Conservation (phyloP, 2,113 vertebrate species). For the Anoura caudifer region DNA sequence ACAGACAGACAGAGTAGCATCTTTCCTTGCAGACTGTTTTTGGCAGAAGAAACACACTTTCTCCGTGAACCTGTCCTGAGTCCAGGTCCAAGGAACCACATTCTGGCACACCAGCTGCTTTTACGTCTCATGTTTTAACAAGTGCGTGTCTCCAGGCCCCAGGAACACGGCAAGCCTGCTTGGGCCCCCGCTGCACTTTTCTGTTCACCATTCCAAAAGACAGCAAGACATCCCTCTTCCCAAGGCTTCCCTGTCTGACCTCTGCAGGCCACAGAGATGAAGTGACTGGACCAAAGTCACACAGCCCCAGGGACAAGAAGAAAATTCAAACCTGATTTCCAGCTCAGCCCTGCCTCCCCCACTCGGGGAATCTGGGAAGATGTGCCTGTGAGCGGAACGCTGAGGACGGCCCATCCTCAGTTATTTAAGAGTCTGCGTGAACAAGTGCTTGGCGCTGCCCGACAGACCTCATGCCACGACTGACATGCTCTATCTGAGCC, state of each 20-base stretch:
- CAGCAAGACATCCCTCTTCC: neutral
- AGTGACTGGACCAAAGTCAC: neutral
- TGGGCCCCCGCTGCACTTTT: neutral
- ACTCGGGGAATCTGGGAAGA: neutral
- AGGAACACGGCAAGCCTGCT: neutral
- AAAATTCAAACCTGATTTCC: neutral
- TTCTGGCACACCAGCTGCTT: fast-evolving
- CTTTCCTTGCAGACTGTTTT: neutral
- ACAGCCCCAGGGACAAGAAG: neutral
- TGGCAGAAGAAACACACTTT: too few species aligned
- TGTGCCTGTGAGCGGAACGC: fast-evolving
- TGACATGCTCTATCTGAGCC: fast-evolving
- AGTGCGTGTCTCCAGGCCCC: neutral
- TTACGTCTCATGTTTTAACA: neutral
- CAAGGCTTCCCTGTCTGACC: fast-evolving
- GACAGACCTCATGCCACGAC: fast-evolving
- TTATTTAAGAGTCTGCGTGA: neutral
- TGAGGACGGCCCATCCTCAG: neutral
- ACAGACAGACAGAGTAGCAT: fast-evolving
- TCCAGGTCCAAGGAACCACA: fast-evolving
- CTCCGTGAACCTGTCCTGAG: neutral
- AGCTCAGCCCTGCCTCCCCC: neutral
- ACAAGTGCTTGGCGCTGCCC: fast-evolving
- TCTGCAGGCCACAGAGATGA: neutral
- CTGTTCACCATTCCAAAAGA: too few species aligned